Conservation (phyloP, 2,888 invertebrate species). For the Thumatha senex region DNA sequence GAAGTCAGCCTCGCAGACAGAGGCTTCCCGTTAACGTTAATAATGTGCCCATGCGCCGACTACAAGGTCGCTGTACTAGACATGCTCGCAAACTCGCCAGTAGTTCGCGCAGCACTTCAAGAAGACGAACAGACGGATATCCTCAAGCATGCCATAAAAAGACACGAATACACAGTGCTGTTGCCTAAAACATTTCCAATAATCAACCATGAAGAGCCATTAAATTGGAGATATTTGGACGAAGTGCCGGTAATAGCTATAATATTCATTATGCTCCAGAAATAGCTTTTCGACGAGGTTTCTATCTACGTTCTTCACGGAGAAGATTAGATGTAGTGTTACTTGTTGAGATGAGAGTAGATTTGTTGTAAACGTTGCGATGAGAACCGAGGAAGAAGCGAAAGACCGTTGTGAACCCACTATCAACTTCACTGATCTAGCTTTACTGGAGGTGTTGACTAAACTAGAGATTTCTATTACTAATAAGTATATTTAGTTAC, state of each 20-base stretch:
- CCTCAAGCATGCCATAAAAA: slow-evolving; percentile 51
- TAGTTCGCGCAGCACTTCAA: slow-evolving; percentile 53
- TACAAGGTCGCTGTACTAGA: slow-evolving; percentile 60
- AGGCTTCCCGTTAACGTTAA: slow-evolving; percentile 69
- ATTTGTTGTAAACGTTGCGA: too few species aligned
- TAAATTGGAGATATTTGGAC: slow-evolving; percentile 67
- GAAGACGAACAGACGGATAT: slow-evolving; percentile 52
- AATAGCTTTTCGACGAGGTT: too few species aligned
- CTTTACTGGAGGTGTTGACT: too few species aligned
- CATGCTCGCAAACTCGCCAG: slow-evolving; percentile 51
- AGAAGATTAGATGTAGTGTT: too few species aligned
- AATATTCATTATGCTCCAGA: background rate
- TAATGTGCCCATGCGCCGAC: slow-evolving; percentile 59
- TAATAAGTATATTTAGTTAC: too few species aligned
- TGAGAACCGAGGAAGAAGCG: too few species aligned
- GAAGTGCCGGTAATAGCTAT: slow-evolving; percentile 57
- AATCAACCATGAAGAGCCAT: slow-evolving; percentile 55
- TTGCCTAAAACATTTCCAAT: slow-evolving; percentile 63
- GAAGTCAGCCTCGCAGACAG: slow-evolving; percentile 52
- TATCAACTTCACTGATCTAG: too few species aligned
- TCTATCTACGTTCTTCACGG: too few species aligned
- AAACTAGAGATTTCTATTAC: too few species aligned
- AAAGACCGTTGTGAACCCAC: too few species aligned
- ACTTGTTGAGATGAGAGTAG: too few species aligned
- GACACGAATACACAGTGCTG: slow-evolving; percentile 64